Conservation (phyloP, 35 echinoderm and acorn worm species). For the Lytechinus pictus region DNA sequence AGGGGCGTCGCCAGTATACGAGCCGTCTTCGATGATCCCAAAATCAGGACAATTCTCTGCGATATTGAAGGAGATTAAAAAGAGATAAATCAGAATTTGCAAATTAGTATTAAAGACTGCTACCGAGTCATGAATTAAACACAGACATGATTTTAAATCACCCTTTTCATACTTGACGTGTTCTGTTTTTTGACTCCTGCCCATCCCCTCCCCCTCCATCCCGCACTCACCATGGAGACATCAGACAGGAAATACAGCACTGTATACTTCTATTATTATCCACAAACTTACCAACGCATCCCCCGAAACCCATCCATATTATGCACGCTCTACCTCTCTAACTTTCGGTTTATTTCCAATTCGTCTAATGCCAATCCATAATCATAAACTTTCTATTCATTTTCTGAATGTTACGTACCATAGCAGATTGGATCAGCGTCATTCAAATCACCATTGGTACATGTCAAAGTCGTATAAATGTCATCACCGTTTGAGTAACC, state of each 20-base stretch:
- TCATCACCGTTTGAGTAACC: neutral
- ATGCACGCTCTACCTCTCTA: no score
- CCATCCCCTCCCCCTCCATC: no score
- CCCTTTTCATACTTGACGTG: no score
- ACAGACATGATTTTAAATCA: neutral
- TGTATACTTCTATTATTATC: neutral
- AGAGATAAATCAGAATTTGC: no score
- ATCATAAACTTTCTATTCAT: neutral
- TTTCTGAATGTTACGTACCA: neutral
- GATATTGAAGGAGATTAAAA: neutral
- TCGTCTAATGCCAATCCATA: no score
- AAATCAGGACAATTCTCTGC: constrained; percentile 31
- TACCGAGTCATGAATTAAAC: neutral
- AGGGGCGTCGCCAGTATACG: neutral
- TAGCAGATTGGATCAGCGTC: neutral
- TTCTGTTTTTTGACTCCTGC: no score
- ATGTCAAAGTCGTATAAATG: constrained; percentile 18
- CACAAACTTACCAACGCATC: neutral
- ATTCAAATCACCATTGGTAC: neutral
- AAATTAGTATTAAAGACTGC: no score
- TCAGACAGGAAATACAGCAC: no score
- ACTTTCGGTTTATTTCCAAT: neutral
- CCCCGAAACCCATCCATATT: neutral
- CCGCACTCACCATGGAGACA: no score
- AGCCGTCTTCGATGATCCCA: neutral